A percentile compares a stretch with the other conserved stretches of the same genome.
Evolutionary conservation across 2,113 vertebrate genomes (phyloP).

Genomic region (Pleuronectes platessa): DNA sequence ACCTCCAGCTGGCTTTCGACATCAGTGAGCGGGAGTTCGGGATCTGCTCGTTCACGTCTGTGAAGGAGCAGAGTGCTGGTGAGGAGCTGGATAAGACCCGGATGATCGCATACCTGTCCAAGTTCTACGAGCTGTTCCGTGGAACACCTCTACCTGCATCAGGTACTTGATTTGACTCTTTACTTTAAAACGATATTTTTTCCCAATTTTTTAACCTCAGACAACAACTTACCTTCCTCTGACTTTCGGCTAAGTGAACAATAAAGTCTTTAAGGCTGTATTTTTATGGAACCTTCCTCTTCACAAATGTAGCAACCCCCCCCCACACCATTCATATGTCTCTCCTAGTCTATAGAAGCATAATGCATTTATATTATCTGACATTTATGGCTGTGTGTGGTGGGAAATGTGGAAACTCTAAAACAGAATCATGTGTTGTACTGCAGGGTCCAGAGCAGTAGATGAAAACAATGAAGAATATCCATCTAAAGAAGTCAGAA

Average conservation of each 20-base stretch:
- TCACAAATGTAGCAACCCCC: neutral
- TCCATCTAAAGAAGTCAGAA: constrained; percentile 81
- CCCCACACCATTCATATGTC: neutral
- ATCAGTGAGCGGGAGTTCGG: constrained; percentile 91
- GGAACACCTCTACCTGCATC: constrained; percentile 86
- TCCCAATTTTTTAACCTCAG: constrained; percentile 6
- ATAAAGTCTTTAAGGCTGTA: neutral
- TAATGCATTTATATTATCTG: constrained; percentile 28
- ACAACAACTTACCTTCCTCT: neutral
- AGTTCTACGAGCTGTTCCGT: constrained; percentile 95
- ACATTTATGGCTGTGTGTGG: constrained; percentile 24
- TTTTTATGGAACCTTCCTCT: constrained; percentile 13
- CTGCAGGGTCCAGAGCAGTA: constrained; percentile 81
- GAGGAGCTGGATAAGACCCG: constrained; percentile 89
- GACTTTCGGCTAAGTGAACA: constrained; percentile 3
- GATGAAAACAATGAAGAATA: constrained; percentile 84
- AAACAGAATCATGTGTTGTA: constrained; percentile 41
- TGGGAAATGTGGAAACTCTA: constrained; percentile 45
- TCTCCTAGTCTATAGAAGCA: constrained; percentile 4
- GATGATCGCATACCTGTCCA: constrained; percentile 94
- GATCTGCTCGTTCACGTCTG: constrained; percentile 88
- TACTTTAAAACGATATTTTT: neutral
- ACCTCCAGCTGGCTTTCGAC: constrained; percentile 93
- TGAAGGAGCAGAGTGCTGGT: constrained; percentile 82
- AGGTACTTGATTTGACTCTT: constrained; percentile 77